These are phyloP conservation scores for Brassicogethes aeneus DNA, from an alignment of 2,888 invertebrate genomes.

Conservation along the genomic window DNA sequence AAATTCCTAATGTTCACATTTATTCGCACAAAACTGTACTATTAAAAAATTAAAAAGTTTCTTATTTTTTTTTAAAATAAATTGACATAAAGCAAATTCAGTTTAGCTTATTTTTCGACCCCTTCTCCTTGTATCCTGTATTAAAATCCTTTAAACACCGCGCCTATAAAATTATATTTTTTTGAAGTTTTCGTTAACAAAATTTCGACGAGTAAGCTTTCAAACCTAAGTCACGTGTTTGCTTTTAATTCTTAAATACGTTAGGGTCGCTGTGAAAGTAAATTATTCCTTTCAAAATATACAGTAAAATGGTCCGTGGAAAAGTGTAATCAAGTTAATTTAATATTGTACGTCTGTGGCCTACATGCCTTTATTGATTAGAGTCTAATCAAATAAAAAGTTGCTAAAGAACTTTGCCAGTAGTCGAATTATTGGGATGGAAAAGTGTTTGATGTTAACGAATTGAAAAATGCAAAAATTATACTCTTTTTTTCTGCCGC, in stretches of 20 bases:
- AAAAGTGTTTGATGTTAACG: slow-evolving; percentile 19
- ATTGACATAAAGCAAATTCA: too few relatives aligned
- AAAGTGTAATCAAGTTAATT: slow-evolving; percentile 16
- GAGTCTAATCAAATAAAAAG: slow-evolving; percentile 16
- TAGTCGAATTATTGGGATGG: slow-evolving; percentile 10
- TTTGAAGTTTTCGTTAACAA: too few relatives aligned
- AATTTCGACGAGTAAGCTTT: too few relatives aligned
- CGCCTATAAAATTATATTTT: too few relatives aligned
- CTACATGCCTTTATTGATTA: slow-evolving; percentile 15
- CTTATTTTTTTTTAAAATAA: too few relatives aligned
- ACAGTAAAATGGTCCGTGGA: slow-evolving; percentile 12
- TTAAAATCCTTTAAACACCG: too few relatives aligned
- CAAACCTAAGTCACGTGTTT: background rate
- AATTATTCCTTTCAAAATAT: slow-evolving; percentile 5
- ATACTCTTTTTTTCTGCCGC: slow-evolving; percentile 9
- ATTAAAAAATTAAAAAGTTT: too few relatives aligned
- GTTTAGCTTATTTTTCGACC: too few relatives aligned
- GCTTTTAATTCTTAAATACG: background rate
- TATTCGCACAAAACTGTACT: too few relatives aligned
- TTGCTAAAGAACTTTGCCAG: slow-evolving; percentile 14
- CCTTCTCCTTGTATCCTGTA: too few relatives aligned
- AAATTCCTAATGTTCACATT: too few relatives aligned
- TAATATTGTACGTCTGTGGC: slow-evolving; percentile 16
- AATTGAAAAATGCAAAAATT: slow-evolving; percentile 16
- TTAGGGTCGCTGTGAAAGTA: background rate